These are phyloP conservation scores for Phenganax subtilis DNA, from an alignment of 92 coral and sea anemone genomes.

Conservation along the genomic window DNA sequence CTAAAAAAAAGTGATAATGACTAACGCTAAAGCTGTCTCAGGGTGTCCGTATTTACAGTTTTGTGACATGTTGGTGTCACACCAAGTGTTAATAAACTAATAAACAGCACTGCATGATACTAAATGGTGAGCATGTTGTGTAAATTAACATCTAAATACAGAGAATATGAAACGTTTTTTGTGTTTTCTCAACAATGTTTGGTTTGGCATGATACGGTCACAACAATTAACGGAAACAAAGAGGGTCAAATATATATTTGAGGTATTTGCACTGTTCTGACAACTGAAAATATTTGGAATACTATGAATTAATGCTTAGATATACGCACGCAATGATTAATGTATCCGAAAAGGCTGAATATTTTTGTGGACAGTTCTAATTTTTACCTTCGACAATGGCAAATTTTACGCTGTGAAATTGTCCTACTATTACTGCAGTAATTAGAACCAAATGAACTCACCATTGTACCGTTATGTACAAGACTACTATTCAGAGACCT, in stretches of 20 bases:
- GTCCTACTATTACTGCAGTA: no score
- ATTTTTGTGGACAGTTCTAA: background rate
- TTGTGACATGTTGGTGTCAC: background rate
- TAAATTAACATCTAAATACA: background rate
- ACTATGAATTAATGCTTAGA: background rate
- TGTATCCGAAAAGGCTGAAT: background rate
- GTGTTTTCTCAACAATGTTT: background rate
- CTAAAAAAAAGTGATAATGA: no score
- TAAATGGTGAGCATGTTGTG: background rate
- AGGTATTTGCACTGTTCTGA: background rate
- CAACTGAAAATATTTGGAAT: background rate
- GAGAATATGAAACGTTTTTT: background rate
- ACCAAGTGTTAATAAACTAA: conserved; percentile 22
- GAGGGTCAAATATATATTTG: background rate
- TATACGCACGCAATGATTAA: background rate
- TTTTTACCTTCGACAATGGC: no score
- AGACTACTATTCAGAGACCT: no score
- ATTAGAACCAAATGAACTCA: no score
- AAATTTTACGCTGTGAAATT: no score
- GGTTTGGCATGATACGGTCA: background rate
- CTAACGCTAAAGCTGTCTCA: no score
- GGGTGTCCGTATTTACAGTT: background rate
- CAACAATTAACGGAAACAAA: background rate
- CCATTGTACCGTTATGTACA: no score
- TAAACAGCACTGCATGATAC: conserved; percentile 21